Percentiles rank a stretch among this genome's conserved stretches.
Evolutionary conservation across 2,797 vertebrate genomes (phyloP).

Genomic region (Arrhamphus sclerolepis): DNA sequence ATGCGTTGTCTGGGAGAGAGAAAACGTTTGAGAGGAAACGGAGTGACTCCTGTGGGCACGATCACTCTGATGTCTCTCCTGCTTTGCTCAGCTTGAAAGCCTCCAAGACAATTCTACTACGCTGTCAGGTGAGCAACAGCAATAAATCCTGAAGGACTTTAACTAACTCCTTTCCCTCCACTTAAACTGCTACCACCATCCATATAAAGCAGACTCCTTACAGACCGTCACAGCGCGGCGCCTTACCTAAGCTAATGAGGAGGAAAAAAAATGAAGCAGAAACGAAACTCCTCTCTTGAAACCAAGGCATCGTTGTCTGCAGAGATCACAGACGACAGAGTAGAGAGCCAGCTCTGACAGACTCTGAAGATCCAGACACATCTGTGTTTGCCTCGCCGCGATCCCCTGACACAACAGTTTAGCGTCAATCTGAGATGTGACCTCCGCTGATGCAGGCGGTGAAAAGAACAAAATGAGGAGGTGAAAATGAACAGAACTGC

Average conservation of each 20-base stretch:
- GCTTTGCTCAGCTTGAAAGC: constrained; percentile 47
- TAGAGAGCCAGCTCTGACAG: constrained; percentile 39
- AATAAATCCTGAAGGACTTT: constrained; percentile 35
- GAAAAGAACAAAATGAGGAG: constrained; percentile 47
- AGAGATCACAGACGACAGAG: constrained; percentile 4
- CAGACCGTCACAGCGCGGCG: constrained; percentile 40
- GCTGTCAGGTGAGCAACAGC: constrained; percentile 44
- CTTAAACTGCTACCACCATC: constrained; percentile 28
- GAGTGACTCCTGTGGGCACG: constrained; percentile 51
- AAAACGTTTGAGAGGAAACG: constrained; percentile 37
- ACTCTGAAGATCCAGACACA: constrained; percentile 48
- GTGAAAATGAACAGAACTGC: not conserved
- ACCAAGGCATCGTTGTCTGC: too few relatives aligned
- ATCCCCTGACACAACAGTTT: constrained; percentile 59
- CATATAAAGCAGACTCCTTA: constrained; percentile 16
- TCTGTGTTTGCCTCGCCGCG: constrained; percentile 37
- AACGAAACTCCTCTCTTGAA: too few relatives aligned
- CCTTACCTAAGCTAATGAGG: constrained; percentile 45
- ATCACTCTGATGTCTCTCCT: constrained; percentile 44
- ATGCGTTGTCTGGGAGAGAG: constrained; percentile 27
- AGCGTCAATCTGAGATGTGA: constrained; percentile 41
- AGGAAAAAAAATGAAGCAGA: constrained; percentile 56
- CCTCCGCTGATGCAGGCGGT: constrained; percentile 11
- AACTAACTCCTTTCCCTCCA: constrained; percentile 25
- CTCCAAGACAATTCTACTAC: constrained; percentile 24